Conservation (phyloP, 1,140 invertebrate species). For the Atta cephalotes region DNA sequence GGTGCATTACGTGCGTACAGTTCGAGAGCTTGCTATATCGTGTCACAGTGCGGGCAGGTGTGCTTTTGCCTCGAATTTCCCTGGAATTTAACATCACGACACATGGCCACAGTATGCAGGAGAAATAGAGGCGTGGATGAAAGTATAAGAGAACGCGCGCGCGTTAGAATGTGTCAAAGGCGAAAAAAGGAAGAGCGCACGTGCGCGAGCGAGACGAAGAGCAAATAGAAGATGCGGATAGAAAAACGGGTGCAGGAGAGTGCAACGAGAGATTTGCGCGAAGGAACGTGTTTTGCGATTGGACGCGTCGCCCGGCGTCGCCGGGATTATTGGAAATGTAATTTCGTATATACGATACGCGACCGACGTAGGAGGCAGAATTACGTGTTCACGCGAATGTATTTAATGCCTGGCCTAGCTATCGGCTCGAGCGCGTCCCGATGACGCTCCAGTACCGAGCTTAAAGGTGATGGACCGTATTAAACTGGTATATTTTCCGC, state of each 20-base stretch:
- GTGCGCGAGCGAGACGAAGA: background rate
- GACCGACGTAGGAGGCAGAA: conserved; percentile 51
- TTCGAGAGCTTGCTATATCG: conserved; percentile 35
- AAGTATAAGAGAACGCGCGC: conserved; percentile 25
- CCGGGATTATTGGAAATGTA: conserved; percentile 74
- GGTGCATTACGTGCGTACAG: conserved; percentile 23
- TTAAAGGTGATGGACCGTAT: conserved; percentile 62
- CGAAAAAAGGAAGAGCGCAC: conserved; percentile 23
- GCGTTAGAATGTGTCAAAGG: conserved; percentile 50
- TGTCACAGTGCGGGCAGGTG: conserved; percentile 34
- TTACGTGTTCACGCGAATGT: conserved; percentile 60
- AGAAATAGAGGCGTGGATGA: conserved; percentile 40
- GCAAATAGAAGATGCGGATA: conserved; percentile 14
- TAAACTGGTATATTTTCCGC: conserved; percentile 50
- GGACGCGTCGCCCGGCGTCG: conserved; percentile 14
- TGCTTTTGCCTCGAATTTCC: conserved; percentile 51
- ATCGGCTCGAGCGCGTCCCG: conserved; percentile 50
- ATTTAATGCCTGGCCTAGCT: conserved; percentile 59
- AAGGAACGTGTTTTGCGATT: conserved; percentile 58
- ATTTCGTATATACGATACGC: conserved; percentile 66
- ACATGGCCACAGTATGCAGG: conserved; percentile 20
- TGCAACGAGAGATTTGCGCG: conserved; percentile 49
- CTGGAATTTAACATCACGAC: conserved; percentile 55
- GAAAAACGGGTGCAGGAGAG: background rate
- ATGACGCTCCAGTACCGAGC: conserved; percentile 31